Evolutionary conservation across 1,140 invertebrate genomes (phyloP), one percentile per base, ranked within the genome.

Genomic region (Hylyphantes graminicola): DNA sequence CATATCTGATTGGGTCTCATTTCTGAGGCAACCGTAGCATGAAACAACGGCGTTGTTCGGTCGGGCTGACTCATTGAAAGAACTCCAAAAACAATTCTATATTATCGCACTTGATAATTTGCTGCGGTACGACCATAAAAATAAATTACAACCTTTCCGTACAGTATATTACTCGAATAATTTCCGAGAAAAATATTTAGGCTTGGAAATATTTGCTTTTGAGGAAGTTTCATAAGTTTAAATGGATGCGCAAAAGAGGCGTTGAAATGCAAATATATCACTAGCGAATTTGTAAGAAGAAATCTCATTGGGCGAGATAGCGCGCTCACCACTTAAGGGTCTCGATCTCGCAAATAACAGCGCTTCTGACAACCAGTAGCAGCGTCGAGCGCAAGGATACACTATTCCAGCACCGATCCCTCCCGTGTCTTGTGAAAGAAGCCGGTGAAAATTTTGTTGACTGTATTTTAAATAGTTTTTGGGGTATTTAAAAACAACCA

Each of bases 1-100:
- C 57, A 82, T 82, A 82, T 82, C 80, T 82, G 80, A 82, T 82
- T 82, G 80, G 80, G 53, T 82, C 80, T 74, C 80, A 82, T 82
- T 82, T 74, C 68, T 82, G 61, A 82, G 74, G 67, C 70, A 82
- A 82, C 68, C 80, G 80, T 82, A 82, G 80, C 80, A 82, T 82
- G 72, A 82, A 82, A 82, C 80, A 65, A 82, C 68, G 67, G 80
- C 68, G 80, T 82, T 82, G 70, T 82, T 82, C 80, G 80, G 80
- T 57, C 68, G 5, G 35, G 80, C 80, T 82, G 80, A 82, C 80
- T 82, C 80, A 82, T 72, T 68, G 72, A 72, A 81, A 73, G 54
- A 82, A 68, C 53, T 61, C n/a, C 55, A 17, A 48, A 67, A 48
- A 72, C 65, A 70, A 50, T 68, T 70, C 53, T 10, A 17, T 55